phyloP scores from a whole-genome alignment of 2,113 vertebrate genomes.

The Sisor rabdophorus region DNA sequence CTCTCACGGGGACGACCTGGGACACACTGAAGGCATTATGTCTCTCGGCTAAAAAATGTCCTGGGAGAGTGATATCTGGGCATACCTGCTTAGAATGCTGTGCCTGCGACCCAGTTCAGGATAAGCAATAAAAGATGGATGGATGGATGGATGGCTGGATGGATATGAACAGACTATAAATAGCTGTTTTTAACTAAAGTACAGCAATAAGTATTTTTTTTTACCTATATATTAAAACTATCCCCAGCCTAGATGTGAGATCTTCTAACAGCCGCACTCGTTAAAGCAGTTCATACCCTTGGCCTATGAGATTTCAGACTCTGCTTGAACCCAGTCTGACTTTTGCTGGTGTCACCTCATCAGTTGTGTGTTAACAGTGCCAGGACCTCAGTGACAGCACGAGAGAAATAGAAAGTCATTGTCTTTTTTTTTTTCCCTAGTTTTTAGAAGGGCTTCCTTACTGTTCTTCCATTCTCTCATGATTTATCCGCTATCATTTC shows the following conservation, averaged over 20 bases:
- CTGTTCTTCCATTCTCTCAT: neutral
- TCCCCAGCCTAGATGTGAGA: neutral
- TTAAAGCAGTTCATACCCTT: conserved; percentile 13
- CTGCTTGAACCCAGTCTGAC: neutral
- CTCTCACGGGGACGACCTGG: too few species aligned
- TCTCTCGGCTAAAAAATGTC: too few species aligned
- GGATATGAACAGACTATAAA: neutral
- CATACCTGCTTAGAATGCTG: too few species aligned
- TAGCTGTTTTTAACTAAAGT: neutral
- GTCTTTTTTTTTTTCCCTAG: neutral
- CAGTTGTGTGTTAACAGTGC: conserved; percentile 1
- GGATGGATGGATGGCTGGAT: too few species aligned
- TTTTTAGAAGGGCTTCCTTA: neutral
- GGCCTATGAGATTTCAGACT: neutral
- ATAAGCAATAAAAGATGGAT: too few species aligned
- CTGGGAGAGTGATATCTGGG: too few species aligned
- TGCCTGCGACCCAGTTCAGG: too few species aligned
- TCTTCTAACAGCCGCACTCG: neutral
- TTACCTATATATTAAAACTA: neutral
- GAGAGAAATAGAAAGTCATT: neutral
- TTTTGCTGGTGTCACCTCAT: conserved; percentile 5
- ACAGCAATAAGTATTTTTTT: neutral
- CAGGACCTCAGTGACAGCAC: neutral
- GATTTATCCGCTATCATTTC: conserved; percentile 44
- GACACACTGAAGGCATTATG: too few species aligned